Percentiles rank a stretch among this genome's conserved stretches.
Evolutionary conservation across 2,797 vertebrate genomes (phyloP).

Genomic region (Steatocranus sp.): DNA sequence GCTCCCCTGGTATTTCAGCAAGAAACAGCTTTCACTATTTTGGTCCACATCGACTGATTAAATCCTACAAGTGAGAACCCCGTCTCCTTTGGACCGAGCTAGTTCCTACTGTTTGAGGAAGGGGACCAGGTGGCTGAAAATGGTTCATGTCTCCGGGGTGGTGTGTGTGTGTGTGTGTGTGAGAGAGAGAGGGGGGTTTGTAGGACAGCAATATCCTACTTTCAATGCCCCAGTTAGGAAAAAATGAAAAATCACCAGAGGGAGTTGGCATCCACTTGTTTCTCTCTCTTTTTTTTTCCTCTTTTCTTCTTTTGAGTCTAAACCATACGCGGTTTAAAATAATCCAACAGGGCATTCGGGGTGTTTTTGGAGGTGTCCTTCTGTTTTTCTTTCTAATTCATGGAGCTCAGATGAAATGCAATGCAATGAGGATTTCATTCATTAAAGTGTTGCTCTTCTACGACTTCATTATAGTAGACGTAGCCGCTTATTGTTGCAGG

Average conservation of each 20-base stretch:
- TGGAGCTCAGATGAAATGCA: not conserved
- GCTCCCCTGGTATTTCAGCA: not conserved
- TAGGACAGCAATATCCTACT: conserved; percentile 83
- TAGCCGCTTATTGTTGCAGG: not conserved
- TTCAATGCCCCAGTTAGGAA: conserved; percentile 79
- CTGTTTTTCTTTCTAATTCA: not conserved
- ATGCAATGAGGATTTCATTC: not conserved
- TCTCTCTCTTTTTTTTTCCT: not conserved
- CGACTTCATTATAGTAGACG: fast-evolving
- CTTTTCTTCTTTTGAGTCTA: not conserved
- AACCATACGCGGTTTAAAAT: conserved; percentile 62
- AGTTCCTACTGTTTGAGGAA: conserved; percentile 22
- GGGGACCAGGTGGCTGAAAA: conserved; percentile 78
- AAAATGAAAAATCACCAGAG: conserved; percentile 78
- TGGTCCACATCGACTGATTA: not conserved
- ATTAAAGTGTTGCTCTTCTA: not conserved
- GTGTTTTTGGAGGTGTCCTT: conserved; percentile 44
- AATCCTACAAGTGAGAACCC: not conserved
- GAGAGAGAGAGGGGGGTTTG: conserved; percentile 62
- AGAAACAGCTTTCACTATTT: not conserved
- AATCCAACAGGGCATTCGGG: conserved; percentile 26
- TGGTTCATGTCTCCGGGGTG: conserved; percentile 76
- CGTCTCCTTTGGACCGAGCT: conserved; percentile 8
- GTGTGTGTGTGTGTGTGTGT: conserved; percentile 15
- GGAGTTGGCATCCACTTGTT: conserved; percentile 64